Conservation (phyloP, 2,888 invertebrate species). For the Lamellibrachia satsuma region DNA sequence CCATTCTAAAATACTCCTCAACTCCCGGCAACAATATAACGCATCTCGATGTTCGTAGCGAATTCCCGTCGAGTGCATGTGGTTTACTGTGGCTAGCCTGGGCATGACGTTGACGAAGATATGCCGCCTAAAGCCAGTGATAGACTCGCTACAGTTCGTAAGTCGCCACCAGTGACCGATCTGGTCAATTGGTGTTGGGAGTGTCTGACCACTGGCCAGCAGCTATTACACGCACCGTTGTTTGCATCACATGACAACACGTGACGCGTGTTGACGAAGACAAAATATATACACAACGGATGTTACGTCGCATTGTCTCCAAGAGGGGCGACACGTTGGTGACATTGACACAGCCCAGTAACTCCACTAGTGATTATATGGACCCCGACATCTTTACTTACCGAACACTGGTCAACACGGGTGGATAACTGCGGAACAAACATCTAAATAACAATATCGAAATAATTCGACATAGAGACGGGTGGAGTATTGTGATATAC, state of each 20-base stretch:
- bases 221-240: not conserved
- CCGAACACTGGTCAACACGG: not conserved
- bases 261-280: not conserved
- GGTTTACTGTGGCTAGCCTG: not conserved
- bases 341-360: not conserved
- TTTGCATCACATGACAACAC: conserved; percentile 6
- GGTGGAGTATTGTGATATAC: not conserved
- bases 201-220: not conserved
- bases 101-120: not conserved
- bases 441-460: not conserved
- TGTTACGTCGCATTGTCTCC: conserved; percentile 2
- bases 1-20: no score
- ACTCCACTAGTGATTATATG: not conserved
- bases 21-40: not conserved
- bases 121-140: not conserved
- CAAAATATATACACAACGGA: not conserved
- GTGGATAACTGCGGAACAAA: not conserved
- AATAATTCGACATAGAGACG: not conserved
- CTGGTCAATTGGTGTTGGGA: not conserved
- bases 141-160: not conserved
- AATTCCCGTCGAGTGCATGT: not conserved
- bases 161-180: not conserved
- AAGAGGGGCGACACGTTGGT: not conserved
- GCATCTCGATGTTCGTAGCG: not conserved
- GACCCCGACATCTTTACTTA: not conserved